phyloP scores from a whole-genome alignment of 2,888 invertebrate genomes.

The Athalia cordata region DNA sequence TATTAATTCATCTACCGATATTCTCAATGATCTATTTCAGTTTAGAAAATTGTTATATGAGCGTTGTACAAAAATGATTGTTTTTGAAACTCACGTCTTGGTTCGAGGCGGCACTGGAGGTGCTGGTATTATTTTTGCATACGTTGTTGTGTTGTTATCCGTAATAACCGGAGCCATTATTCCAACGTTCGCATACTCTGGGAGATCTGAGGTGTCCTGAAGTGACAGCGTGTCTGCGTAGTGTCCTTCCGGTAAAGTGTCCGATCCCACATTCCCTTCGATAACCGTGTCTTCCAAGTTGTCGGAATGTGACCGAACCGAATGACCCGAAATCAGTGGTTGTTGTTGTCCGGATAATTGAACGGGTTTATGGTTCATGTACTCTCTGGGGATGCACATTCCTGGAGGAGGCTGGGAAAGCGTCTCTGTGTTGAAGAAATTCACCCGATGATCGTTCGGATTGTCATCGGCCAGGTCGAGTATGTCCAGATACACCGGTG shows the following conservation, averaged over 20 bases:
- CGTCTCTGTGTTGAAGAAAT: slow-evolving; percentile 50
- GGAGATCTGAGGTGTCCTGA: slow-evolving; percentile 57
- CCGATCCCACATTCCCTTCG: slow-evolving; percentile 54
- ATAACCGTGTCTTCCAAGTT: not conserved
- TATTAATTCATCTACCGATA: too few relatives aligned
- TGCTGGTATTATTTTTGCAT: slow-evolving; percentile 60
- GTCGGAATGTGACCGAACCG: not conserved
- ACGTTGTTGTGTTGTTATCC: slow-evolving; percentile 50
- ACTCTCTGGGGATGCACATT: slow-evolving; percentile 64
- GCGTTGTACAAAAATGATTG: not conserved
- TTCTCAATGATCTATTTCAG: not conserved
- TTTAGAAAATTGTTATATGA: not conserved
- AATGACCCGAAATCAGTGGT: slow-evolving; percentile 29
- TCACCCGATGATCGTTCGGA: slow-evolving; percentile 47
- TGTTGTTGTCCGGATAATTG: slow-evolving; percentile 20
- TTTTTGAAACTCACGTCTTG: slow-evolving; percentile 28
- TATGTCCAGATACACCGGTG: slow-evolving; percentile 55
- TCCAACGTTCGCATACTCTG: slow-evolving; percentile 67
- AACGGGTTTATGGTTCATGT: slow-evolving; percentile 53
- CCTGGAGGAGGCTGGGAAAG: slow-evolving; percentile 59
- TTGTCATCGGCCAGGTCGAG: slow-evolving; percentile 50
- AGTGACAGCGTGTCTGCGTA: slow-evolving; percentile 49
- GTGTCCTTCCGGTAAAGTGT: slow-evolving; percentile 49
- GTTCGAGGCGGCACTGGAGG: slow-evolving; percentile 67
- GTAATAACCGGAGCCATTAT: slow-evolving; percentile 30